Evolutionary conservation across 2,797 vertebrate genomes (phyloP).

Genomic region (Oceanodroma leucorhoa): DNA sequence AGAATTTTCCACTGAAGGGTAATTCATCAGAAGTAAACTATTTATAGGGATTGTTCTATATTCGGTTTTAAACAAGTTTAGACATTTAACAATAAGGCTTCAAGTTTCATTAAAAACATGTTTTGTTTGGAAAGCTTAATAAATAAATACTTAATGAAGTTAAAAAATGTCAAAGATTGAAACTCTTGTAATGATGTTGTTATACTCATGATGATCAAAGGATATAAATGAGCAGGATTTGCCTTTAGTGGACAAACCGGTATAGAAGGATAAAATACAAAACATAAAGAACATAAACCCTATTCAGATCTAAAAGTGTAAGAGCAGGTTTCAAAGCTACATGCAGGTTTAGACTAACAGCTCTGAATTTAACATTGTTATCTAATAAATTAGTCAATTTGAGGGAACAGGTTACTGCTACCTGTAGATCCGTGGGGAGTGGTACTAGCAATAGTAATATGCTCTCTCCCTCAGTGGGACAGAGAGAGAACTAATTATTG

Average conservation of each 20-base stretch:
- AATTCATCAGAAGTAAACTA: slow-evolving; percentile 32
- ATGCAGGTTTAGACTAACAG: background rate
- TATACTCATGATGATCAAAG: background rate
- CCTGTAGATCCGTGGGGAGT: background rate
- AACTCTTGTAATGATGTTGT: background rate
- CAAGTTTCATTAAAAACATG: background rate
- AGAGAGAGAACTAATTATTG: background rate
- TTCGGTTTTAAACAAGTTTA: background rate
- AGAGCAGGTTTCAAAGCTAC: background rate
- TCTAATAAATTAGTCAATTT: background rate
- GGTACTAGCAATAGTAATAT: background rate
- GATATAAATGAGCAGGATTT: background rate
- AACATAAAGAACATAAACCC: background rate
- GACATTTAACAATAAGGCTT: background rate
- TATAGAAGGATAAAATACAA: background rate
- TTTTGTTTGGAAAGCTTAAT: slow-evolving; percentile 7
- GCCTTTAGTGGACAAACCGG: background rate
- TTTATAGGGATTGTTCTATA: slow-evolving; percentile 4
- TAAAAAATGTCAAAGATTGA: background rate
- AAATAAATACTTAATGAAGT: background rate
- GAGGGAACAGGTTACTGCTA: background rate
- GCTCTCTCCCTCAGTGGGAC: background rate
- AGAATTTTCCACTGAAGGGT: slow-evolving; percentile 23
- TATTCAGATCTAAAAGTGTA: background rate
- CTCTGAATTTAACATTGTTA: background rate